Base-by-base conservation (phyloP, 2,113 vertebrate species). In the Gadus chalcogrammus region DNA sequence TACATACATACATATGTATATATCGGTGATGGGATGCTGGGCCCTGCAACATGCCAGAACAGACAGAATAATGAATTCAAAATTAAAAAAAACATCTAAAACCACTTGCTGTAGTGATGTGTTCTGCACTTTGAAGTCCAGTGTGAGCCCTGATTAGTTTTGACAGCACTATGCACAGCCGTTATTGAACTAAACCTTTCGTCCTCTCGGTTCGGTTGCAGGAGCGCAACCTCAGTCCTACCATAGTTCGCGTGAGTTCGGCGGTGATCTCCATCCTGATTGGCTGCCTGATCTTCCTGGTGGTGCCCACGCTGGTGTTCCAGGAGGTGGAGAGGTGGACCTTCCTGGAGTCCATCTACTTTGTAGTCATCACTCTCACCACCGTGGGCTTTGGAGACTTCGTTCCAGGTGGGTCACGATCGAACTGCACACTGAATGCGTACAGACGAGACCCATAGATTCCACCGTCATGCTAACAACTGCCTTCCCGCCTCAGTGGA, bases 381-480 rank as follows among this genome's bases (percentile, higher is more conserved):
- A 97, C 95, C 0, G 93, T 96, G 59, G 95, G 95, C 66, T 96
- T 97, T 16, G 95, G 95, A 17, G 95, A 97, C 84, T 97, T 84
- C 6, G 95, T 97, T 65, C 92, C 95, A 80, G 94, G 95, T 96
- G 83, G 53, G 24, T 48, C 42, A 12, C 12, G 42, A 48, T 48
- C 12, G 16, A 28, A 53, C 31, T 31, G 69, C 17, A 48, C 35
- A 55, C 52, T 35, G 55, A 59, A 65, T 35, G 60, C 48, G 66
- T 22, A 67, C n/a, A 53, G 31, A 52, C 69, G 11, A 56, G 52
- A 61, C 42, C 24, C 61, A 64, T 5, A 15, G 42, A 48, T 9
- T 48, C 42, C 42, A 48, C 42, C 42, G 11, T 48, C 42, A 48
- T 48, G 12, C 12, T 48, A 48, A 35, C 6, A 7, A 48, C 42